Conservation (phyloP, 2,113 vertebrate genomes). For the Ibidorhyncha struthersii region DNA sequence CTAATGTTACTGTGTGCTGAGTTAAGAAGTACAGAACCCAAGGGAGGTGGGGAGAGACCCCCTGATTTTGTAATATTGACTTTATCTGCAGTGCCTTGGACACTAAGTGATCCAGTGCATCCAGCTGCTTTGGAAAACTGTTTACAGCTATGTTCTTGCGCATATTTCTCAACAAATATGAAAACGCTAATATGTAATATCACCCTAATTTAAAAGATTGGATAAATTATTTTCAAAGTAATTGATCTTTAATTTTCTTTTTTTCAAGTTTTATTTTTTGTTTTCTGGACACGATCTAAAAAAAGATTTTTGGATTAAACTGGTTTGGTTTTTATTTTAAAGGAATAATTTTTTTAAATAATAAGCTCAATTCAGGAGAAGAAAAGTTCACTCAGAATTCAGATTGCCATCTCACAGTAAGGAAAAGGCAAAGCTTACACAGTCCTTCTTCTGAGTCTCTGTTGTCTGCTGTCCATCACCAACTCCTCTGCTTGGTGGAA, state of each 20-base stretch:
- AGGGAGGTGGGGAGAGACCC: not conserved
- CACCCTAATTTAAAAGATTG: not conserved
- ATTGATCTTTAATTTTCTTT: not conserved
- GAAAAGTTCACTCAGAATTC: not conserved
- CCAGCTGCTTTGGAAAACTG: not conserved
- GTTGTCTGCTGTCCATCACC: not conserved
- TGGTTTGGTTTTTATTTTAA: not conserved
- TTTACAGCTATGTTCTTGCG: not conserved
- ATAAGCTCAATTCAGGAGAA: not conserved
- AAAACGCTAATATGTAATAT: not conserved
- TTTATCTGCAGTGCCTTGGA: not conserved
- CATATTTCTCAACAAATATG: not conserved
- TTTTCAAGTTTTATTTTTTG: not conserved
- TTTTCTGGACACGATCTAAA: accelerated
- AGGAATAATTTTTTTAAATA: not conserved
- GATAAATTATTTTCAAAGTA: not conserved
- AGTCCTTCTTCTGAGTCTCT: not conserved
- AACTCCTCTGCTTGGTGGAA: not conserved
- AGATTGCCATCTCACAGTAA: not conserved
- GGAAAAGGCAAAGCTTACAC: not conserved
- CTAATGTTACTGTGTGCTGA: not conserved
- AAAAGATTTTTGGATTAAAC: not conserved
- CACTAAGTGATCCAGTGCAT: not conserved
- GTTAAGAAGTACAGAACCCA: not conserved
- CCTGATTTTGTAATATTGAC: not conserved